These are phyloP conservation scores for Oreochromis mossambicus DNA, from an alignment of 2,797 vertebrate species.

Conservation along the genomic window DNA sequence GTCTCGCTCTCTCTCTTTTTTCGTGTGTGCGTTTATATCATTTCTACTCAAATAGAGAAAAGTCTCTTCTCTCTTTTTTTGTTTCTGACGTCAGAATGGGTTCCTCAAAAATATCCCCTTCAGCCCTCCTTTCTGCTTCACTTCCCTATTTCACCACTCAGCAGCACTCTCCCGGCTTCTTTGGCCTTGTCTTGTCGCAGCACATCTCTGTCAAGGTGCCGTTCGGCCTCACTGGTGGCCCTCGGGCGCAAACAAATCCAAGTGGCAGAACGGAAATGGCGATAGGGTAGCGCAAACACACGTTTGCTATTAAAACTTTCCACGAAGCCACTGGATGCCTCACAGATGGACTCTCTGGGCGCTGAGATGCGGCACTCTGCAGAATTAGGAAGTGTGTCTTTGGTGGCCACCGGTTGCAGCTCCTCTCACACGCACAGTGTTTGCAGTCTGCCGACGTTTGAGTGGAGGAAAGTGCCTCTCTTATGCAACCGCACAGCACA, in stretches of 20 bases:
- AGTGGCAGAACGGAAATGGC: neutral
- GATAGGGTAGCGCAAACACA: neutral
- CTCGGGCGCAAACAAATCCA: conserved; percentile 21
- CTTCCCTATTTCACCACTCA: conserved; percentile 64
- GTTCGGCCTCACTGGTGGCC: conserved; percentile 27
- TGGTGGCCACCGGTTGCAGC: conserved; percentile 18
- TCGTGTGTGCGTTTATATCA: neutral
- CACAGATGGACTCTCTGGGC: neutral
- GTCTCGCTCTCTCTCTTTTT: neutral
- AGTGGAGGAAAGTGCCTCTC: conserved; percentile 56
- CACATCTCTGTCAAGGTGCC: conserved; percentile 30
- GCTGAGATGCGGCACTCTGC: neutral
- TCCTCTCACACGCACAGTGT: conserved; percentile 21
- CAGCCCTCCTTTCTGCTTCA: conserved; percentile 36
- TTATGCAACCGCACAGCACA: conserved; percentile 54
- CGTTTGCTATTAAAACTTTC: neutral
- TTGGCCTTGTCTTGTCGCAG: conserved; percentile 38
- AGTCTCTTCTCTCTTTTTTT: conserved; percentile 9
- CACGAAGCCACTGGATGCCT: neutral
- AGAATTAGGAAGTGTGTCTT: conserved; percentile 56
- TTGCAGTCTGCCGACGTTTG: conserved; percentile 27
- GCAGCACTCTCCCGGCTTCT: conserved; percentile 18
- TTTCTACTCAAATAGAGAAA: neutral
- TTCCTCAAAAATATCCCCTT: conserved; percentile 65
- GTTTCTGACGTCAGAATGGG: conserved; percentile 41